Base-by-base conservation (phyloP, 2,113 vertebrate genomes). In the Chinchilla lanigera region DNA sequence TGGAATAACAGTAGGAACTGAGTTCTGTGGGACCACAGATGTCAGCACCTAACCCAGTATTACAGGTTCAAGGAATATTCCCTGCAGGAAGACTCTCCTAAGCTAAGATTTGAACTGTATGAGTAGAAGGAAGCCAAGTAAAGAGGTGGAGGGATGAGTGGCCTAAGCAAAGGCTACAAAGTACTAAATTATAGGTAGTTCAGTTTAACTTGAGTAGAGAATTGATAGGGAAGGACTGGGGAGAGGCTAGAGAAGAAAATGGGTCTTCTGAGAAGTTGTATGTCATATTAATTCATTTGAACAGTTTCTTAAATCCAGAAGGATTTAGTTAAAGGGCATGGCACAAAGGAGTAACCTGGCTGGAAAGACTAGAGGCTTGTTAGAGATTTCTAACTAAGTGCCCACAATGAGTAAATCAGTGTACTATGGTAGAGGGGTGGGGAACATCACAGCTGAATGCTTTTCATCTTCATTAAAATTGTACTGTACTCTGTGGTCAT, bases 1-100 rank as follows among this genome's bases (percentile, higher is more conserved):
- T 22, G 54, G 71, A 88, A 35, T 87, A 65, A 54, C 84, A 47
- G 41, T 86, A 94, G 86, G 41, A 67, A 24, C 22, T 87, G 30
- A 63, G 9, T 83, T 5, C 22, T 52, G 0, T 35, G 17, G 44
- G 7, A 67, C 35, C 82, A 83, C 14, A 61, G 61, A 44, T 12
- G 81, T 44, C 47, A 19, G 44, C 35, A 69, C 35, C 61, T 86
- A 86, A 60, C 7, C 54, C 75, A 94, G 3, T 35, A 30, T 86
- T 88, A 89, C 26, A 83, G 6, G 35, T 26, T 94, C 50, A 94
- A 77, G 61, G 50, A 89, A 84, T 11, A 63, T 60, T 94, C 96
- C 33, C 78, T 86, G 16, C n/a, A 80, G 41, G 60, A 95, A 96
- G 50, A 93, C 35, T 89, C 26, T 89, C 20, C 60, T 93, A 65